Evolutionary conservation across 2,888 invertebrate species (phyloP).

Genomic region (Melinaea menophilus): DNA sequence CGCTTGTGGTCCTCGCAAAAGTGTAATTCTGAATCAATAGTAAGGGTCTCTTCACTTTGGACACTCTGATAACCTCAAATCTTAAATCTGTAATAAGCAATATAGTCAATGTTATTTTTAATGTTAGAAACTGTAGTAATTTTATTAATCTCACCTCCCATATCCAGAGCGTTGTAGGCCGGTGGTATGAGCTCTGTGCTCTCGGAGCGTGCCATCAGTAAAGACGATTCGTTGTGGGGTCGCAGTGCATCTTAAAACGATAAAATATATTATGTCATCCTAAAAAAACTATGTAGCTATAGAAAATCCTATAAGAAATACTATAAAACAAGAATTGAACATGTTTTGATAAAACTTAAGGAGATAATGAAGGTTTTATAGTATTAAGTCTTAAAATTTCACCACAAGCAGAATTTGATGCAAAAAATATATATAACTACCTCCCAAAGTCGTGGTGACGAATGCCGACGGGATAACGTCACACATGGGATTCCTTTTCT

Average conservation of each 20-base stretch:
- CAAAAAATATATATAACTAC: neutral
- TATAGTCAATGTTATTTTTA: too few species aligned
- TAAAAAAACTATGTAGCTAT: too few species aligned
- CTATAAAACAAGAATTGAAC: too few species aligned
- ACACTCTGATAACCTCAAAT: slow-evolving; percentile 29
- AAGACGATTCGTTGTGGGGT: neutral
- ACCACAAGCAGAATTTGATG: too few species aligned
- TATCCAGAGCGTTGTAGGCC: neutral
- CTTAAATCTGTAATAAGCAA: slow-evolving; percentile 23
- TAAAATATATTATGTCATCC: too few species aligned
- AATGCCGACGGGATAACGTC: neutral
- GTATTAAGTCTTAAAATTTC: too few species aligned
- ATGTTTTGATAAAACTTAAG: too few species aligned
- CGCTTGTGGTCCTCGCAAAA: slow-evolving; percentile 34
- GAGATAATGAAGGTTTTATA: too few species aligned
- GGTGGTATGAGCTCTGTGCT: neutral
- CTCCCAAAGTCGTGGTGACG: slow-evolving; percentile 3
- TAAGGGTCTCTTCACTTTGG: slow-evolving; percentile 30
- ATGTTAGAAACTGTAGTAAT: too few species aligned
- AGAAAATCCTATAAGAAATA: too few species aligned
- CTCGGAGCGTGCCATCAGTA: neutral
- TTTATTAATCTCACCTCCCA: neutral
- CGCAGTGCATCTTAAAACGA: neutral
- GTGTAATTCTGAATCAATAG: slow-evolving; percentile 32
- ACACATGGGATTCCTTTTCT: slow-evolving; percentile 5